A percentile compares a stretch with the other conserved stretches of the same genome.
Conservation (phyloP, 2,888 invertebrate genomes). For the Celastrina argiolus region DNA sequence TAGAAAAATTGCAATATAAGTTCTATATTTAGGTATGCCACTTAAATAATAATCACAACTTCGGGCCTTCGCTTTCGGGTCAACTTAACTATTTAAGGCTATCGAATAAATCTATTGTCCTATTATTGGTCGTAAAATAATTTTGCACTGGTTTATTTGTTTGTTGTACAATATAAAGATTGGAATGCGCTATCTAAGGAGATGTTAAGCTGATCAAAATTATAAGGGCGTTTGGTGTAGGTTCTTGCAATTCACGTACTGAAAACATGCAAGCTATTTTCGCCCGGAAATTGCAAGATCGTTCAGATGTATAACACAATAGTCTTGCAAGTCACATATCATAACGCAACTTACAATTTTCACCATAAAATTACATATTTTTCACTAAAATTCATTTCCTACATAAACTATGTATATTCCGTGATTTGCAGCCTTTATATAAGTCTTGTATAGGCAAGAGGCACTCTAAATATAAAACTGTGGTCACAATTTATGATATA, state of each 20-base stretch:
- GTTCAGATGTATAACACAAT: conserved; percentile 25
- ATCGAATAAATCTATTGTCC: conserved; percentile 56
- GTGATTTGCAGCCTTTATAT: conserved; percentile 79
- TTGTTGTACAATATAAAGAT: conserved; percentile 50
- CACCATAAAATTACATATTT: conserved; percentile 71
- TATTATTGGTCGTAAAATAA: conserved; percentile 58
- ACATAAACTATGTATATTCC: conserved; percentile 75
- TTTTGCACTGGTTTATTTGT: conserved; percentile 48
- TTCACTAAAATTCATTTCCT: conserved; percentile 62
- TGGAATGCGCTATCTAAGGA: conserved; percentile 70
- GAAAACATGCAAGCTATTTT: not conserved
- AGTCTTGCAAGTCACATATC: conserved; percentile 64
- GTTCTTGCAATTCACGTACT: not conserved
- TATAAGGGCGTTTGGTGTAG: conserved; percentile 7
- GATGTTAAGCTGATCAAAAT: conserved; percentile 29
- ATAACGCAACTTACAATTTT: conserved; percentile 79
- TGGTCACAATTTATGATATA: conserved; percentile 76
- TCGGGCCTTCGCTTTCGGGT: conserved; percentile 41
- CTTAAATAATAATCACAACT: conserved; percentile 60
- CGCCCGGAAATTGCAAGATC: not conserved
- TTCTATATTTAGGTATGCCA: conserved; percentile 77
- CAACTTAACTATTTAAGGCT: conserved; percentile 58
- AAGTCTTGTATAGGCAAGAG: conserved; percentile 80
- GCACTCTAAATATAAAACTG: conserved; percentile 81
- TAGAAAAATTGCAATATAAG: conserved; percentile 77